Evolutionary conservation across 2,113 vertebrate species (phyloP).

Genomic region (Rana temporaria): DNA sequence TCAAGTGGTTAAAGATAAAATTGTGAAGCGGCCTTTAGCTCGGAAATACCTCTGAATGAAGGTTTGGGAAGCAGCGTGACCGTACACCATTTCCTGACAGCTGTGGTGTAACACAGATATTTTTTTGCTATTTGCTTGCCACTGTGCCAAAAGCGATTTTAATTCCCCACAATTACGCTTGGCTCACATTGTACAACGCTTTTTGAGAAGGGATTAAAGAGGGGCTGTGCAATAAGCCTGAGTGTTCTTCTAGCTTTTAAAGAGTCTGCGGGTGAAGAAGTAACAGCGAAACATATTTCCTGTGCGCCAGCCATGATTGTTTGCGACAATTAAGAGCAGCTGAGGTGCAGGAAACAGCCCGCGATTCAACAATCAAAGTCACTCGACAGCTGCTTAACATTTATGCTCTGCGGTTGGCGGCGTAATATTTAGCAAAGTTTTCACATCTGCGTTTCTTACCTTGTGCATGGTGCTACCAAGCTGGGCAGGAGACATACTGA

Average conservation of each 20-base stretch:
- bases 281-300: background rate
- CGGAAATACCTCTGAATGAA: constrained; percentile 26
- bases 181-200: background rate
- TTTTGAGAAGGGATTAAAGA: constrained; percentile 4
- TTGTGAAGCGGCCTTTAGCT: constrained; percentile 1
- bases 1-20: background rate
- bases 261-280: background rate
- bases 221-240: background rate
- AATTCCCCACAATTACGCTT: constrained; percentile 43
- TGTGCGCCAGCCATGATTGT: background rate
- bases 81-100: constrained; percentile 35
- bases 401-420: background rate
- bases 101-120: constrained; percentile 17
- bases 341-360: background rate
- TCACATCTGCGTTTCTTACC: constrained; percentile 70
- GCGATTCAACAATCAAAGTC: background rate
- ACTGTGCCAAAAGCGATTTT: constrained; percentile 47
- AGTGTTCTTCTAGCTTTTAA: background rate
- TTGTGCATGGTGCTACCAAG: constrained; percentile 96
- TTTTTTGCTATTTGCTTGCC: constrained; percentile 21
- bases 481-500: constrained; percentile 98
- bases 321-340: background rate
- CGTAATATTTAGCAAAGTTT: background rate
- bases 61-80: constrained; percentile 13
- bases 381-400: background rate